Base-by-base conservation (phyloP, 2,113 vertebrate species). In the Raja brachyura region DNA sequence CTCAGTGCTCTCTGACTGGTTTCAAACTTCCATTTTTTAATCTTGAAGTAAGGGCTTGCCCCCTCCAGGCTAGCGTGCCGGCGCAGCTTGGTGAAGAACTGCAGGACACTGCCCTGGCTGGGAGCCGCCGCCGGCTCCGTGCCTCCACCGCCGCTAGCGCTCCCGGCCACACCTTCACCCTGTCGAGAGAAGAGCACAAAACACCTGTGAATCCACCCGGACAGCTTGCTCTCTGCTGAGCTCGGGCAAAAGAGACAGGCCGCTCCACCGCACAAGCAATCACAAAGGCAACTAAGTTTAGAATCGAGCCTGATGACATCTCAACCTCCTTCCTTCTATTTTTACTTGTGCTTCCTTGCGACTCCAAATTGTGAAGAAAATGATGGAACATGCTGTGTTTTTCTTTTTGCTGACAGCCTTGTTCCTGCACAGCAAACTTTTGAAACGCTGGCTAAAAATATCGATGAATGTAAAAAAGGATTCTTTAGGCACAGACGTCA, bases 1-100 rank as follows among this genome's bases (percentile, higher is more conserved):
- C 98, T 99, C 79, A 98, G 98, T 0, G 98, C 98, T 93, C 98
- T 95, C 94, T 99, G 98, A 95, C 95, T 98, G 94, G 97, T 97
- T 95, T 99, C 98, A 94, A 99, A 95, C 94, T 98, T 99, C 98
- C 98, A 99, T 93, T 97, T 98, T 95, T 98, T 99, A 95, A 99
- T 98, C 95, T 96, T 98, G 95, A 99, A 98, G 95, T 99, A 99
- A 63, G 98, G 98, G 94, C 98, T 98, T 93, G 98, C 97, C 48
- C 98, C 98, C 0, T 99, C 98, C 94, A 99, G 96, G 95, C 98
- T 99, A 93, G 98, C 97, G 0, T 99, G 98, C 10, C 98, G 98
- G 4, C 98, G 96, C 94, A 99, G 96, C 94, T 98, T 98, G 76
- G 97, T 97, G 94, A 99, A 97, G 96, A 99, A 98, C 94, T 99